phyloP scores from a whole-genome alignment of 2,888 invertebrate genomes.

The Tortricodes alternella region DNA sequence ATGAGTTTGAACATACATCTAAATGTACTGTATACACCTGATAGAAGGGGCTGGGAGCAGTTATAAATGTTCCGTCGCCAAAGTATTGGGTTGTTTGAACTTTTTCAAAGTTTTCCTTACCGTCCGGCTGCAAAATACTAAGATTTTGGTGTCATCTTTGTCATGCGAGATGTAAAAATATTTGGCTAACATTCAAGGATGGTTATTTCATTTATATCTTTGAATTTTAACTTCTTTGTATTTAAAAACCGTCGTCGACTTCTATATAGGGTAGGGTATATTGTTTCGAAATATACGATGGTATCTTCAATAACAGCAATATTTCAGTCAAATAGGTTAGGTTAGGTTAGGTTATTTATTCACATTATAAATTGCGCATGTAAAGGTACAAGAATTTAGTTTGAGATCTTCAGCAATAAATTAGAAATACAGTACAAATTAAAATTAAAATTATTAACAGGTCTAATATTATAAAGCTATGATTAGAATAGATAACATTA shows the following conservation, averaged over 20 bases:
- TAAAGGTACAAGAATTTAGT: too few species aligned
- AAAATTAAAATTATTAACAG: too few species aligned
- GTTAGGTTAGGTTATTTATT: too few species aligned
- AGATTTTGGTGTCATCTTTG: not conserved
- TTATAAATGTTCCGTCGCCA: constrained; percentile 3
- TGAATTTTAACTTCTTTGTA: not conserved
- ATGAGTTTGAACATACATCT: not conserved
- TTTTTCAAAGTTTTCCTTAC: not conserved
- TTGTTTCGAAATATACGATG: not conserved
- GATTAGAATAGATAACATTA: too few species aligned
- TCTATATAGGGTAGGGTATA: not conserved
- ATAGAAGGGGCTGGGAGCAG: not conserved
- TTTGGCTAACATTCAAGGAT: not conserved
- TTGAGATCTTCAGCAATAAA: too few species aligned
- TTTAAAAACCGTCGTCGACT: not conserved
- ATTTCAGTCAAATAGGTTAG: not conserved
- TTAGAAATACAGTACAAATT: too few species aligned
- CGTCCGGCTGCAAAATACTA: constrained; percentile 3
- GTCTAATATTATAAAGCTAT: too few species aligned
- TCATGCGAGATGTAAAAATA: not conserved
- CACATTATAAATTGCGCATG: too few species aligned
- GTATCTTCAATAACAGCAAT: not conserved
- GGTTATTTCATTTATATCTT: constrained; percentile 1
- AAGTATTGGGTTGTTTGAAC: not conserved
- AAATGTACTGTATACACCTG: not conserved